Conservation (phyloP, 1,140 invertebrate species). For the Whitmania pigra region DNA sequence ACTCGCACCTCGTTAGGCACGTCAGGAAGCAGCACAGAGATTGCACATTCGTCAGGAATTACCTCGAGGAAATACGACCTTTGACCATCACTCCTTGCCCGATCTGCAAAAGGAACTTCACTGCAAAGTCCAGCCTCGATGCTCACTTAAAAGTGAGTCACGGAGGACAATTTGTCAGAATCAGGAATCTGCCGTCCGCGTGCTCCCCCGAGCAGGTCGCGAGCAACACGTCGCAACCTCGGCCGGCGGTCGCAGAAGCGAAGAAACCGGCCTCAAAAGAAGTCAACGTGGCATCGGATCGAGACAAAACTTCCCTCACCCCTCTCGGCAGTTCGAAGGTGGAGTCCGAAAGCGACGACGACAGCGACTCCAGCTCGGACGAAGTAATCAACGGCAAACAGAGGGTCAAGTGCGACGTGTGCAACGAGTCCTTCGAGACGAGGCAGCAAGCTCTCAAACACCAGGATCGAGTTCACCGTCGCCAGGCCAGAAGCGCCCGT, state of each 20-base stretch:
- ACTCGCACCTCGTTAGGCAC: slow-evolving; percentile 12
- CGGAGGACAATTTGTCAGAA: not conserved
- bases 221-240: not conserved
- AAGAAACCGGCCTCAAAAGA: not conserved
- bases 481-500: not conserved
- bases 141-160: slow-evolving; percentile 14
- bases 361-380: not conserved
- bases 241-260: not conserved
- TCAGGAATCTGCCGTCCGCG: not conserved
- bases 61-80: slow-evolving; percentile 20
- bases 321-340: not conserved
- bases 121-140: not conserved
- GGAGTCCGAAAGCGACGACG: not conserved
- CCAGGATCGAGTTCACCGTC: slow-evolving; percentile 5
- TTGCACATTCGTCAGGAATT: slow-evolving; percentile 6
- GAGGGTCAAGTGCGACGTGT: slow-evolving; percentile 17
- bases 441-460: not conserved
- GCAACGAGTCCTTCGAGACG: slow-evolving; percentile 6
- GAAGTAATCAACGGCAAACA: slow-evolving; percentile 1
- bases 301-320: not conserved
- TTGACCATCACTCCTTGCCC: slow-evolving; percentile 16
- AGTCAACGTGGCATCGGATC: not conserved
- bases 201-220: not conserved
- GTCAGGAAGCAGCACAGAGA: slow-evolving; percentile 18
- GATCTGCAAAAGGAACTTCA: slow-evolving; percentile 16